Conservation (phyloP, 2,113 vertebrate species). For the Sapayoa aenigma region DNA sequence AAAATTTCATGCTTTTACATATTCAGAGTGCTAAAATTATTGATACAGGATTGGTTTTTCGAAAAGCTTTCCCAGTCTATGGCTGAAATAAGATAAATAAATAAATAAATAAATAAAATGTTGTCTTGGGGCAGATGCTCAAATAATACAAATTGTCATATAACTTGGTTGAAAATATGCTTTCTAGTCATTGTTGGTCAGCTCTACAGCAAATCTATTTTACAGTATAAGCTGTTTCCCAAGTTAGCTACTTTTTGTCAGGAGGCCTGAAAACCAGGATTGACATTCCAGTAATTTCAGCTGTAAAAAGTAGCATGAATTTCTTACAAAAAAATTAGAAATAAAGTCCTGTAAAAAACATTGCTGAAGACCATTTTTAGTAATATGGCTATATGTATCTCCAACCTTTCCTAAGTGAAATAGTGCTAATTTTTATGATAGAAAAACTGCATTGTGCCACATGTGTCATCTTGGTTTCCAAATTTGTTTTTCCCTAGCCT, state of each 20-base stretch:
- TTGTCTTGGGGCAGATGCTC: background rate
- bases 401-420: background rate
- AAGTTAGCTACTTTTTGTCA: background rate
- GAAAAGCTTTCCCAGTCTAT: background rate
- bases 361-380: background rate
- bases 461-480: background rate
- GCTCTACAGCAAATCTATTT: background rate
- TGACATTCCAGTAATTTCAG: background rate
- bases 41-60: accelerated
- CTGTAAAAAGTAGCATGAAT: background rate
- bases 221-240: background rate
- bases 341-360: background rate
- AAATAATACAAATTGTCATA: background rate
- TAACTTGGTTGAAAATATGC: background rate
- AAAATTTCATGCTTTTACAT: background rate
- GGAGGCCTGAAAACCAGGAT: background rate
- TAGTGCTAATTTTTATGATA: background rate
- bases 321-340: background rate
- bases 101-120: no score
- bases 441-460: background rate
- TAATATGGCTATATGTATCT: background rate
- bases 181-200: background rate
- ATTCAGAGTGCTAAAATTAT: background rate
- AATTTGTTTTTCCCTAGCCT: background rate
- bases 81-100: no score